phyloP scores from a whole-genome alignment of 2,888 invertebrate species.

The Scelioninae gen. 1 region DNA sequence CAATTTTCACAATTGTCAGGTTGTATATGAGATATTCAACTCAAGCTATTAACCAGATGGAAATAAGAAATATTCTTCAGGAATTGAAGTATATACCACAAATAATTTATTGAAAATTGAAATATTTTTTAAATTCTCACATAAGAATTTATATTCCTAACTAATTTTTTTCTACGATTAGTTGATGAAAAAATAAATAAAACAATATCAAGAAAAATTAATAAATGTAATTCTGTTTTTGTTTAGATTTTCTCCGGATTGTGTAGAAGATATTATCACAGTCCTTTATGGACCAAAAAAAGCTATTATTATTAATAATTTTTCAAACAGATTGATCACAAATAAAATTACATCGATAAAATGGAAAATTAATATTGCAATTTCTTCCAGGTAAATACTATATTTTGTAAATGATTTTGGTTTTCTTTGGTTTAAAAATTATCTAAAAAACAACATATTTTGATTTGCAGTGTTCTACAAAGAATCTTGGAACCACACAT shows the following conservation, averaged over 20 bases:
- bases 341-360: conserved; percentile 83
- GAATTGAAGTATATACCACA: conserved; percentile 85
- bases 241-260: conserved; percentile 85
- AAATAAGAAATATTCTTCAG: conserved; percentile 85
- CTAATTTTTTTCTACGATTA: no score
- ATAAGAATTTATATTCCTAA: no score
- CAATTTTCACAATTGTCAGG: conserved; percentile 85
- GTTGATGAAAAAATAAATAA: neutral
- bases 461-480: conserved; percentile 80
- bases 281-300: conserved; percentile 85
- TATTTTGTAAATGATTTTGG: neutral
- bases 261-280: conserved; percentile 85
- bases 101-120: no score
- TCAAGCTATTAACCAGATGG: conserved; percentile 84
- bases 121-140: no score
- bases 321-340: conserved; percentile 83
- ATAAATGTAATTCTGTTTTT: no score
- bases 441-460: neutral
- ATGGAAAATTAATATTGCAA: conserved; percentile 86
- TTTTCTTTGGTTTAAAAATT: no score
- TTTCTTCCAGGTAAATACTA: conserved; percentile 84
- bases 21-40: conserved; percentile 84
- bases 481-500: conserved; percentile 85
- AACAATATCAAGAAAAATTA: neutral
- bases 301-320: conserved; percentile 80